Percentiles rank a stretch among this genome's conserved stretches.
Conservation (phyloP, 2,113 vertebrate genomes). For the Actinemys pallida region DNA sequence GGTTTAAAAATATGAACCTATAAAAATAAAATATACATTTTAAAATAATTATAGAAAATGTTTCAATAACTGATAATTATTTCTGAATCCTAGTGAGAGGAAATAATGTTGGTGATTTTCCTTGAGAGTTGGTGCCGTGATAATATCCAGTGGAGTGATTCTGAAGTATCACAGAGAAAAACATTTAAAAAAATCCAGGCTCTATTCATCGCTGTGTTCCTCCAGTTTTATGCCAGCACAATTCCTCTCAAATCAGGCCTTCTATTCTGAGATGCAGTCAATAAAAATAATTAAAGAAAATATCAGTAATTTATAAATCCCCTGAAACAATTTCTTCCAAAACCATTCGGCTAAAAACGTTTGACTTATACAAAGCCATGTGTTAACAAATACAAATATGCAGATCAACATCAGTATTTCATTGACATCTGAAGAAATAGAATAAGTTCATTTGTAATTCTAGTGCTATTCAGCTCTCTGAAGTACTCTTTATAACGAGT, state of each 20-base stretch:
- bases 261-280: neutral
- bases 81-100: neutral
- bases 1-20: neutral
- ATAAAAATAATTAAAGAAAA: neutral
- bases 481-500: neutral
- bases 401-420: neutral
- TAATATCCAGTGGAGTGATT: neutral
- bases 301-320: neutral
- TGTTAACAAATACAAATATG: neutral
- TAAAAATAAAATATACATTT: neutral
- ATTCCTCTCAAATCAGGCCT: neutral
- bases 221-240: neutral
- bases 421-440: neutral
- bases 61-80: neutral
- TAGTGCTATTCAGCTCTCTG: neutral
- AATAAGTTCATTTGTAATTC: neutral
- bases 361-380: neutral
- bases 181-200: neutral
- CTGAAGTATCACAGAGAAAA: neutral
- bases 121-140: neutral
- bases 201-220: neutral
- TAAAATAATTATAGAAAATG: neutral
- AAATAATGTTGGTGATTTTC: neutral
- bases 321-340: neutral
- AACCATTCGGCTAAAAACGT: neutral